Evolutionary conservation across 2,113 vertebrate species (phyloP).

Genomic region (Cyanocitta stelleri): DNA sequence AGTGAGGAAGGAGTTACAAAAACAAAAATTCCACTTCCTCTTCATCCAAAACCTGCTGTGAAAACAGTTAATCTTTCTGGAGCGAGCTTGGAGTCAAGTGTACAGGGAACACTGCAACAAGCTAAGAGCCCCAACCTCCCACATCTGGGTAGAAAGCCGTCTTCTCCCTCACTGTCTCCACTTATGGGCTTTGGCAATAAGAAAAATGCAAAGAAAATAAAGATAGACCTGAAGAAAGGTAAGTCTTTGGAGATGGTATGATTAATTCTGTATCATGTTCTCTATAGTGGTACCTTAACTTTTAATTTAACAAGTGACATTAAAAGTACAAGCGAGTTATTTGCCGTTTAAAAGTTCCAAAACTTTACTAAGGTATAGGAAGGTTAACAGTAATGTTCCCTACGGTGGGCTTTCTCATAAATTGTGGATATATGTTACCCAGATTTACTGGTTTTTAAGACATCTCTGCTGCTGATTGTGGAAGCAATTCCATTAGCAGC

Average conservation of each 20-base stretch:
- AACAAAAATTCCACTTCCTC: slow-evolving; percentile 74
- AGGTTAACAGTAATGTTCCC: background rate
- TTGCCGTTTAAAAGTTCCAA: background rate
- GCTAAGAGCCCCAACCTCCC: slow-evolving; percentile 70
- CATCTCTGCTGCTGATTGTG: background rate
- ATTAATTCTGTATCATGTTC: background rate
- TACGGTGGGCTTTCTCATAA: background rate
- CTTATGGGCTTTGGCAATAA: slow-evolving; percentile 82
- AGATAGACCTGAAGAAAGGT: slow-evolving; percentile 97
- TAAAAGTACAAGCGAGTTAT: background rate
- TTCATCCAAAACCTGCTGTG: slow-evolving; percentile 75
- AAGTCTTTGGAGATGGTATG: background rate
- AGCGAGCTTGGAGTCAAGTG: slow-evolving; percentile 42
- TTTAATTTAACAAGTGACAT: background rate
- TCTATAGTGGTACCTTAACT: background rate
- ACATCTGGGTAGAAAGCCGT: slow-evolving; percentile 71
- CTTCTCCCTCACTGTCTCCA: slow-evolving; percentile 77
- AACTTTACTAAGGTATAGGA: background rate
- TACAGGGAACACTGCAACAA: slow-evolving; percentile 20
- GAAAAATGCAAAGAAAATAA: slow-evolving; percentile 84
- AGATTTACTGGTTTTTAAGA: background rate
- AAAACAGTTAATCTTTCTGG: slow-evolving; percentile 65
- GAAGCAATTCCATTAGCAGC: background rate
- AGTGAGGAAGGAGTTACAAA: slow-evolving; percentile 67
- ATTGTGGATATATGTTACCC: background rate